A percentile compares a stretch with the other conserved stretches of the same genome.
Evolutionary conservation across 2,888 invertebrate genomes (phyloP).

Genomic region (Aproaerema taeniolella): DNA sequence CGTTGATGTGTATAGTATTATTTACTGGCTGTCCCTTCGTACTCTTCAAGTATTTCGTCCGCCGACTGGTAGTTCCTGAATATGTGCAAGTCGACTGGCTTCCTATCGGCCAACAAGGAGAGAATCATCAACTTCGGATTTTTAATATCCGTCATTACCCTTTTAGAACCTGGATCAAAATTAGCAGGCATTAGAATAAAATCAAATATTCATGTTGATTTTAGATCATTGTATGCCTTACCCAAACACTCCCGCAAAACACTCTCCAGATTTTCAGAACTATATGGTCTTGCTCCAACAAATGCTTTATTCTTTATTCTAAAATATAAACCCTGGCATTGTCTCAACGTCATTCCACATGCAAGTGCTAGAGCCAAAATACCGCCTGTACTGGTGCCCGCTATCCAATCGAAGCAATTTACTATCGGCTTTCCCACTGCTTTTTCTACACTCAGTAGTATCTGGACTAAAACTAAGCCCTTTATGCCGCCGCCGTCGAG

Average conservation of each 20-base stretch:
- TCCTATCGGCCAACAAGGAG: conserved; percentile 92
- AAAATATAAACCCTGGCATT: conserved; percentile 94
- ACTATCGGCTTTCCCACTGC: conserved; percentile 84
- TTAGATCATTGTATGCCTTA: no score
- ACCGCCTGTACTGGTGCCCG: conserved; percentile 91
- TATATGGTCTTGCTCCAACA: conserved; percentile 93
- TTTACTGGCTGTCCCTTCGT: conserved; percentile 74
- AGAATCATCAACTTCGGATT: conserved; percentile 92
- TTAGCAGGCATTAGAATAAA: no score
- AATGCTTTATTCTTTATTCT: conserved; percentile 96
- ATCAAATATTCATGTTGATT: no score
- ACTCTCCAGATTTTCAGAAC: conserved; percentile 89
- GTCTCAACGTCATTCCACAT: conserved; percentile 86
- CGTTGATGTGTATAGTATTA: no score
- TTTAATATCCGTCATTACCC: conserved; percentile 91
- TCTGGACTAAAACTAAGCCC: conserved; percentile 89
- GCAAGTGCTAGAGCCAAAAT: conserved; percentile 92
- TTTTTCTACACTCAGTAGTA: conserved; percentile 86
- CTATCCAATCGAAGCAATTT: conserved; percentile 96
- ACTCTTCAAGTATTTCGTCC: conserved; percentile 81
- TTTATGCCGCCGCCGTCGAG: conserved; percentile 98
- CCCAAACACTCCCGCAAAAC: conserved; percentile 93
- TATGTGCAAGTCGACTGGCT: conserved; percentile 95
- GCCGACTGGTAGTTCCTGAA: conserved; percentile 95
- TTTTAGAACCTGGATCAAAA: conserved; percentile 79